These are phyloP conservation scores for Psittacula cyanocephala DNA, from an alignment of 2,113 vertebrate species.

Conservation along the genomic window DNA sequence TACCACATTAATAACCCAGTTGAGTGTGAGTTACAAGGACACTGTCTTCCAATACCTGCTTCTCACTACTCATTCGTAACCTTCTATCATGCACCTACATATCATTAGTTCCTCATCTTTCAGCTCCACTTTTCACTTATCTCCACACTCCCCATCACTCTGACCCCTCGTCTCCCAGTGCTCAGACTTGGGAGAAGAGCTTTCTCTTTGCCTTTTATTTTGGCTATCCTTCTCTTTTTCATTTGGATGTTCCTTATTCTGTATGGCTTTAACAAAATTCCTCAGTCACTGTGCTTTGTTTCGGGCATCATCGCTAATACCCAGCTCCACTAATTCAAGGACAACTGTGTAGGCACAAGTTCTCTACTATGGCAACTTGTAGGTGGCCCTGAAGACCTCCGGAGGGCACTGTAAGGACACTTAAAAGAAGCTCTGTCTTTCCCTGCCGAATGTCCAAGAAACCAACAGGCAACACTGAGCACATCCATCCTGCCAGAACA, in stretches of 20 bases:
- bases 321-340: not conserved
- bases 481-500: not conserved
- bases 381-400: not conserved
- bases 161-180: not conserved
- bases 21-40: not conserved
- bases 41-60: not conserved
- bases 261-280: not conserved
- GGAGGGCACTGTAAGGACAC: constrained; percentile 34
- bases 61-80: not conserved
- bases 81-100: not conserved
- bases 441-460: not conserved
- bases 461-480: fast-evolving
- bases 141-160: not conserved
- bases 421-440: not conserved
- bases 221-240: not conserved
- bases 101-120: not conserved
- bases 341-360: not conserved
- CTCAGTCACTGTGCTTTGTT: not conserved
- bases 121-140: not conserved
- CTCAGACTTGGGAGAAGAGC: not conserved
- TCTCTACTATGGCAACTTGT: not conserved
- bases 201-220: not conserved
- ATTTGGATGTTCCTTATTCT: not conserved
- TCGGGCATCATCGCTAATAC: not conserved
- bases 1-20: not conserved